Conservation (phyloP, 1,140 invertebrate species). For the Rhopalosiphum maidis region DNA sequence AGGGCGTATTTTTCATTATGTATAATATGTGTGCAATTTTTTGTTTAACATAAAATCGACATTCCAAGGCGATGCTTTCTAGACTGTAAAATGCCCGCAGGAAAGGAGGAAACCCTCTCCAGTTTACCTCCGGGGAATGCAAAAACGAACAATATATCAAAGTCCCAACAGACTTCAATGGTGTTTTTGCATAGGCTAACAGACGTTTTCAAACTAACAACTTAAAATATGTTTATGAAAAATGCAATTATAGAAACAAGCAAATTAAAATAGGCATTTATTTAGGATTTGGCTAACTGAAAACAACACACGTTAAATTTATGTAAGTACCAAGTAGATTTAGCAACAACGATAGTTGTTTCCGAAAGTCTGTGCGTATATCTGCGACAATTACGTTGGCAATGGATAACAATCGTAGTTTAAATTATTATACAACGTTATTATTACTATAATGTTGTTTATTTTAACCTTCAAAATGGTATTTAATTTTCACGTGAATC, state of each 20-base stretch:
- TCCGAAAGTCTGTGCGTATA: neutral
- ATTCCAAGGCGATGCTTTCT: neutral
- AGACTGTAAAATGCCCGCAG: neutral
- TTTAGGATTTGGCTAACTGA: neutral
- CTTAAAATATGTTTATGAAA: neutral
- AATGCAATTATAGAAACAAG: neutral
- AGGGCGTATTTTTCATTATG: neutral
- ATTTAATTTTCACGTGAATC: neutral
- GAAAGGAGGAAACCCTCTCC: neutral
- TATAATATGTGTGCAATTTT: neutral
- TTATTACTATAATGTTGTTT: neutral
- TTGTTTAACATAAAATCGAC: neutral
- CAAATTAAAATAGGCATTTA: neutral
- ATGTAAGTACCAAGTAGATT: neutral
- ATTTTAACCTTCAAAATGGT: neutral
- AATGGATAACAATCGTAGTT: neutral
- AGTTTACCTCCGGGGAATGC: neutral
- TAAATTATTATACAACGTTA: neutral
- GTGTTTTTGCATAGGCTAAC: neutral
- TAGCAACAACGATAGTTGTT: neutral
- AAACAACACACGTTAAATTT: neutral
- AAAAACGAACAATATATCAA: slow-evolving; percentile 40
- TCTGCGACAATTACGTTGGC: neutral
- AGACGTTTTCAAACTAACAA: neutral
- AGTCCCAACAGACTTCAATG: neutral